Percentiles rank a stretch among this genome's conserved stretches.
These are phyloP conservation scores for Epinephelus malabaricus DNA, from an alignment of 2,797 vertebrate genomes.

Conservation along the genomic window DNA sequence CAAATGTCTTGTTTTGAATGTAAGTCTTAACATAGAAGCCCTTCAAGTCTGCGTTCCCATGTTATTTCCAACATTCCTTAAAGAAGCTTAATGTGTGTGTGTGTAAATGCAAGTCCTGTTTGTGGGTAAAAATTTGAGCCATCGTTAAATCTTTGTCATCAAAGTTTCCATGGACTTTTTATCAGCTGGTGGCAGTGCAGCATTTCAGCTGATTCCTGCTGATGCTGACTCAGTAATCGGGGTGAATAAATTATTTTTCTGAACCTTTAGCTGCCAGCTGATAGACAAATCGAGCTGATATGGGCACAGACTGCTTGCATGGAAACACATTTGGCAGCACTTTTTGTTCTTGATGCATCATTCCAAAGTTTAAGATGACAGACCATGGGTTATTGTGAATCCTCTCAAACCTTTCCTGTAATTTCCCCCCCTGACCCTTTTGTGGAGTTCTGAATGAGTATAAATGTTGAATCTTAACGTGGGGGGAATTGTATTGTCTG, in stretches of 20 bases:
- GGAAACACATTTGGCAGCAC: slow-evolving; percentile 5
- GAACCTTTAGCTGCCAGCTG: neutral
- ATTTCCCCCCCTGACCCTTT: slow-evolving; percentile 7
- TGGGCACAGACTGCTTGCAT: neutral
- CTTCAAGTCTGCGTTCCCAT: slow-evolving; percentile 26
- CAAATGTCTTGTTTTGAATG: slow-evolving; percentile 37
- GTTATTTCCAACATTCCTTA: slow-evolving; percentile 73
- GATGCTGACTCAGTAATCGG: slow-evolving; percentile 13
- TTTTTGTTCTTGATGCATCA: slow-evolving; percentile 37
- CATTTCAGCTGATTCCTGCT: neutral
- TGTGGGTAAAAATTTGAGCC: slow-evolving; percentile 14
- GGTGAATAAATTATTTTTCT: neutral
- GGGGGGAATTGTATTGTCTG: slow-evolving; percentile 25
- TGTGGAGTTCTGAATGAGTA: slow-evolving; percentile 41
- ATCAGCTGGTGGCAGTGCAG: neutral
- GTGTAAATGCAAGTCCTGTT: slow-evolving; percentile 1
- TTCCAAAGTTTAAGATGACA: slow-evolving; percentile 52
- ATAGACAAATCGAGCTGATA: neutral
- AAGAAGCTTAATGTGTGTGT: slow-evolving; percentile 40
- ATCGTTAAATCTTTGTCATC: neutral
- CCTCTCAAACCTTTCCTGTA: slow-evolving; percentile 26
- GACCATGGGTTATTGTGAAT: slow-evolving; percentile 53
- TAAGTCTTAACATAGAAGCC: slow-evolving; percentile 1
- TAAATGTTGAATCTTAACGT: slow-evolving; percentile 22
- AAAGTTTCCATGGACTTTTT: neutral